Base-by-base conservation (phyloP, 2,888 invertebrate species). In the Drosophila monieri region DNA sequence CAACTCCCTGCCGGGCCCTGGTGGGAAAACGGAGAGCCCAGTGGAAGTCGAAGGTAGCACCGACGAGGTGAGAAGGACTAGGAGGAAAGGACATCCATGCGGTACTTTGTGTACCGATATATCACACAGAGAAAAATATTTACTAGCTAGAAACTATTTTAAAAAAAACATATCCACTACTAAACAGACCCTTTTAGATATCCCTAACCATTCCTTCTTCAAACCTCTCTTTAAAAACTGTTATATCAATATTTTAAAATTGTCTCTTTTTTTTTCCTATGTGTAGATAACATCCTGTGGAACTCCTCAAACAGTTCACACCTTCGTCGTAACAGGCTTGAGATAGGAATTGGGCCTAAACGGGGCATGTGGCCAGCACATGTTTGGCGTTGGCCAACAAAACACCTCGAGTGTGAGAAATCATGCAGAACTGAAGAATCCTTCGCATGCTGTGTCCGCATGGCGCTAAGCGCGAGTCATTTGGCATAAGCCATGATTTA, bases 371-470 rank as follows among this genome's bases (percentile, higher is more conserved):
- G 81, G 59, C 65, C 51, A 46, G 25, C 81, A 81, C 64, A 76
- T 86, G 87, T 65, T 65, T 64, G 47, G 39, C 44, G 60, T 55
- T 74, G 44, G 46, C 43, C 67, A 77, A 75, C 65, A 68, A 68
- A 74, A 62, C 71, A 80, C 69, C 77, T 80, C 56, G 39, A 56
- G 44, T 64, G 64, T 43, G 6, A 39, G 44, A 47, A 68, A 64
- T 52, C 49, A 70, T 48, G 27, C 58, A 23, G 39, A 59, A 53
- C 39, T 14, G 44, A 64, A 23, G 65, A 51, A 46, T n/a, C 57
- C 62, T 78, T 73, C 60, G 76, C 87, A 78, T 80, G 85, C 87
- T 87, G 81, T 44, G 69, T 53, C 78, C 83, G 80, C 68, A 87
- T 81, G 88, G 83, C 83, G 78, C 88, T 85, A 81, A 74, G 72